phyloP scores from a whole-genome alignment of 2,113 vertebrate genomes.

The Oryzias curvinotus region DNA sequence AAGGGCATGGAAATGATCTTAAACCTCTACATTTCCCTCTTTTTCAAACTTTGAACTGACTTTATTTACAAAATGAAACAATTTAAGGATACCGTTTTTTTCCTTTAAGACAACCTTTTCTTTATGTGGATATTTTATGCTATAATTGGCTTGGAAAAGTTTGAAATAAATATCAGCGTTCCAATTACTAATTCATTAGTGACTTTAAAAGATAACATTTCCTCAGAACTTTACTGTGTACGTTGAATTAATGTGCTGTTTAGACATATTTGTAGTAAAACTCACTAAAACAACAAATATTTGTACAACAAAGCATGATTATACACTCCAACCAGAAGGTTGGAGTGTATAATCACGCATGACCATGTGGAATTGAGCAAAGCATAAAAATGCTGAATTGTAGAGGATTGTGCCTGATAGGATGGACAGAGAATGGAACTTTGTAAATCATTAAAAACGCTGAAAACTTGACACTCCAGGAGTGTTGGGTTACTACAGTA shows the following conservation, averaged over 20 bases:
- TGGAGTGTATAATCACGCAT: slow-evolving; percentile 2
- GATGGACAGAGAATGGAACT: background rate
- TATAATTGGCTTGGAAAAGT: background rate
- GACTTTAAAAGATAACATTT: no score
- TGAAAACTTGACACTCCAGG: slow-evolving; percentile 4
- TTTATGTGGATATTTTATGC: background rate
- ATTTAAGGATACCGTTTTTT: background rate
- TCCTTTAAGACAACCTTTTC: background rate
- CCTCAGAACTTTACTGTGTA: no score
- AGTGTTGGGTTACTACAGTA: slow-evolving; percentile 20
- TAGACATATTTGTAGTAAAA: no score
- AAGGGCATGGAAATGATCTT: no score
- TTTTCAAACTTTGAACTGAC: no score
- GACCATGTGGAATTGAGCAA: slow-evolving; percentile 7
- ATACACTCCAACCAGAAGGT: no score
- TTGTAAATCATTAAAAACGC: slow-evolving; percentile 13
- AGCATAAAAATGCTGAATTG: slow-evolving; percentile 9
- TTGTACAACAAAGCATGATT: no score
- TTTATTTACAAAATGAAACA: no score
- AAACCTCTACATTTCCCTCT: no score
- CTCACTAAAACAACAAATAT: no score
- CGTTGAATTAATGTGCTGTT: no score
- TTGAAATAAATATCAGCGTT: background rate
- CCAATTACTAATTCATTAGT: background rate
- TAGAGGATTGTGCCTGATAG: slow-evolving; percentile 3